Conservation (phyloP, 2,113 vertebrate genomes). For the Corvus hawaiiensis region DNA sequence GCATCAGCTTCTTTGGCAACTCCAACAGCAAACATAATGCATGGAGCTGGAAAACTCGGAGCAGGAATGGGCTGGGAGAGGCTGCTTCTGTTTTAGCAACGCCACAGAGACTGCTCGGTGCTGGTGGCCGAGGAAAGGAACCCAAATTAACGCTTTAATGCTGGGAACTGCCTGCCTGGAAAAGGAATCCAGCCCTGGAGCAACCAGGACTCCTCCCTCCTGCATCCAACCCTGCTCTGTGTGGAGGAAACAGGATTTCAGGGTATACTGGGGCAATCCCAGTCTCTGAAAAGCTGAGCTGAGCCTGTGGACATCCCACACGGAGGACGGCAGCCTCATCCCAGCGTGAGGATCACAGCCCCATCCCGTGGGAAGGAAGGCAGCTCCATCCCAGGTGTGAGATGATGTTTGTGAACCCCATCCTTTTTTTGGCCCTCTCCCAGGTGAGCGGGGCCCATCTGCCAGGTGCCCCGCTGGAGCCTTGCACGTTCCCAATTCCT, state of each 20-base stretch:
- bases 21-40: not conserved
- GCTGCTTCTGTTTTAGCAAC: not conserved
- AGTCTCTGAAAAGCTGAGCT: not conserved
- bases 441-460: not conserved
- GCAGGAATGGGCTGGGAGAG: not conserved
- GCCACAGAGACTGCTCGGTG: not conserved
- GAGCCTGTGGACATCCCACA: not conserved
- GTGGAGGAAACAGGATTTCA: not conserved
- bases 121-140: not conserved
- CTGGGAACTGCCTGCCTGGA: not conserved
- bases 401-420: not conserved
- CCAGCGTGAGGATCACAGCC: not conserved
- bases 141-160: not conserved
- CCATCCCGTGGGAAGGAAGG: accelerated
- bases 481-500: accelerated
- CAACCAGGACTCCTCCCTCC: not conserved
- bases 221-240: accelerated
- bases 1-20: not conserved
- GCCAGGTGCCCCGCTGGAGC: not conserved
- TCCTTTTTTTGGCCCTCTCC: not conserved
- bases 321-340: not conserved
- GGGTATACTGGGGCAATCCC: not conserved
- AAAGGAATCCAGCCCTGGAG: not conserved
- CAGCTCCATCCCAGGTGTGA: not conserved
- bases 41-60: not conserved